These are phyloP conservation scores for Agrilus planipennis DNA, from an alignment of 1,140 invertebrate genomes.

Conservation along the genomic window DNA sequence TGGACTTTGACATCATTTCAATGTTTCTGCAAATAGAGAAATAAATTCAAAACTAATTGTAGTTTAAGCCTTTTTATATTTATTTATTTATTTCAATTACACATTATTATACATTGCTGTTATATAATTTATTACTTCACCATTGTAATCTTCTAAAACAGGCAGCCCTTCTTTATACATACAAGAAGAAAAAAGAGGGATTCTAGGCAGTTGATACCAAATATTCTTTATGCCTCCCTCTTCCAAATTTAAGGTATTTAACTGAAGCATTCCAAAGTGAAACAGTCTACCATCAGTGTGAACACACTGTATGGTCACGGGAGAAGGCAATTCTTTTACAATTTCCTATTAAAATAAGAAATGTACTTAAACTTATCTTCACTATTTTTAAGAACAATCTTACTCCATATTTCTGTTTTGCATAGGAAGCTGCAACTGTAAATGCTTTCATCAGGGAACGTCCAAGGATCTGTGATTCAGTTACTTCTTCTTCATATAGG, in stretches of 20 bases:
- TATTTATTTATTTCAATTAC: slow-evolving; percentile 13
- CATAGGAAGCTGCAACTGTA: slow-evolving; percentile 53
- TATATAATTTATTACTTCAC: slow-evolving; percentile 62
- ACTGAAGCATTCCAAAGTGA: slow-evolving; percentile 70
- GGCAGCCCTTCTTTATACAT: slow-evolving; percentile 50
- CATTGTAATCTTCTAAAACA: slow-evolving; percentile 58
- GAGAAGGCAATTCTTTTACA: slow-evolving; percentile 54
- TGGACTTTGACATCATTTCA: too few relatives aligned
- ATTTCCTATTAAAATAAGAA: slow-evolving; percentile 38
- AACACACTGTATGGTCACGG: slow-evolving; percentile 69
- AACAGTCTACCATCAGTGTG: slow-evolving; percentile 62
- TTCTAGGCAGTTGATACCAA: slow-evolving; percentile 56
- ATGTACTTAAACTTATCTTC: slow-evolving; percentile 17
- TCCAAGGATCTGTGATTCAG: slow-evolving; percentile 48
- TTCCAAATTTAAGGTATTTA: slow-evolving; percentile 69
- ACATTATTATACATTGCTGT: slow-evolving; percentile 63
- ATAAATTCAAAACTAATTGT: too few relatives aligned
- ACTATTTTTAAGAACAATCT: slow-evolving; percentile 19
- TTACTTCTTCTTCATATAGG: slow-evolving; percentile 51
- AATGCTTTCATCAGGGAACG: slow-evolving; percentile 62
- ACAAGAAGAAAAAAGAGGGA: slow-evolving; percentile 56
- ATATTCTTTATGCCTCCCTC: slow-evolving; percentile 58
- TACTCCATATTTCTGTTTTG: slow-evolving; percentile 58
- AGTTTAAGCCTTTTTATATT: background rate
- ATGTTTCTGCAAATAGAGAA: too few relatives aligned